Evolutionary conservation across 2,113 vertebrate species (phyloP).

Genomic region (Muscicapa adusta): DNA sequence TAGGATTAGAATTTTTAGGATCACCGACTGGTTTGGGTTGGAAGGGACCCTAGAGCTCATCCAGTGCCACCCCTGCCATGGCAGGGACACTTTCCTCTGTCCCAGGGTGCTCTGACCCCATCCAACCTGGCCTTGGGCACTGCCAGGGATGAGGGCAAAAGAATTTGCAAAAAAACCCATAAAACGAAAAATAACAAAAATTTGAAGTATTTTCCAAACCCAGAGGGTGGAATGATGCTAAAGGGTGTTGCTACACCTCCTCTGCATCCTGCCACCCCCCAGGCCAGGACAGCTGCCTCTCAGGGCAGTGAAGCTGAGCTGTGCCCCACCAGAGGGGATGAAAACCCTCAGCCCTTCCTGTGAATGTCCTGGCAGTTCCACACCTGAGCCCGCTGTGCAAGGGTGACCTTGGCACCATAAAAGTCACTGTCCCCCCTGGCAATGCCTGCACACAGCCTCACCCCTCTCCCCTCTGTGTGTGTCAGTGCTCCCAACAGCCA

Average conservation of each 20-base stretch:
- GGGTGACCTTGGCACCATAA: neutral
- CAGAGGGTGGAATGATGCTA: too few species aligned
- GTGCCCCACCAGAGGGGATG: neutral
- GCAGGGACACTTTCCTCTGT: neutral
- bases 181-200: neutral
- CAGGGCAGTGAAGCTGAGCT: rapidly evolving
- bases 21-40: neutral
- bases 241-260: neutral
- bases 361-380: neutral
- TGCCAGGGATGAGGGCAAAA: neutral
- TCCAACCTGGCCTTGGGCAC: rapidly evolving
- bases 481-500: rapidly evolving
- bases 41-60: neutral
- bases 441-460: neutral
- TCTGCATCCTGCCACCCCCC: neutral
- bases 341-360: neutral
- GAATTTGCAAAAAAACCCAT: neutral
- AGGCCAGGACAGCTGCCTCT: neutral
- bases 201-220: too few species aligned
- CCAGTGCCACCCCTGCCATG: too few species aligned
- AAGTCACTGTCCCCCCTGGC: neutral
- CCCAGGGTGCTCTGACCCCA: neutral
- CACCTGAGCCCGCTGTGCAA: neutral
- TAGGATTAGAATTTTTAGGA: too few species aligned
- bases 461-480: neutral